Base-by-base conservation (phyloP, 2,113 vertebrate genomes). In the Microcebus griseorufus region DNA sequence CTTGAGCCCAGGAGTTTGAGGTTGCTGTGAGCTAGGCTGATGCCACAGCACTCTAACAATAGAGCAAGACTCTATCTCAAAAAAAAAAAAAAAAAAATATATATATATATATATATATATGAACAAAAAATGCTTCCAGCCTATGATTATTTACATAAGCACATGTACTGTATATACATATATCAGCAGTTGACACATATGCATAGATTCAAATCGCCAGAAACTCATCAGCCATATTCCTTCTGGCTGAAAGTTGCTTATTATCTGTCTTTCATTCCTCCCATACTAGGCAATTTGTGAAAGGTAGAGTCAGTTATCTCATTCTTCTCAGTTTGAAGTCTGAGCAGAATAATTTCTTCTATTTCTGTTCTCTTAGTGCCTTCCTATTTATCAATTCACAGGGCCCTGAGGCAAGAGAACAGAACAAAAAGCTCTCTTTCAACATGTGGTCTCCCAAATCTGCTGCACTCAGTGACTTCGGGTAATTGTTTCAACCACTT, bases 351-450 rank as follows among this genome's bases (percentile, higher is more conserved):
- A 22, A 81, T 37, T 0, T 0, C 81, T 20, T 78, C 42, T 88
- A 18, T 81, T 60, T 18, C 87, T 62, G 72, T 94, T 95, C 85
- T 88, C 55, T 69, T 39, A 67, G 20, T 55, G 16, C 25, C 88
- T 93, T 91, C 39, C 89, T 97, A 98, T 86, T 95, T 83, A 39
- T 94, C 92, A 78, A 84, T 45, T 96, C 93, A 95, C 58, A 94
- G 92, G 81, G 88, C 80, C 72, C 72, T 90, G 69, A 98, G 90
- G 93, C 82, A 92, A 96, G 42, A 93, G 67, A 91, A 73, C 70
- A 90, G 55, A 89, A 17, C 87, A 96, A 97, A 94, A 65, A 70
- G 25, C 18, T 58, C 73, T 48, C 64, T 96, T 78, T 91, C 65
- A 97, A 69, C 55, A 39, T 88, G 81, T 88, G 87, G 96, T 64